Evolutionary conservation across 2,888 invertebrate species (phyloP), one percentile per base, ranked within the genome.

Genomic region (Mechanitis messenoides): DNA sequence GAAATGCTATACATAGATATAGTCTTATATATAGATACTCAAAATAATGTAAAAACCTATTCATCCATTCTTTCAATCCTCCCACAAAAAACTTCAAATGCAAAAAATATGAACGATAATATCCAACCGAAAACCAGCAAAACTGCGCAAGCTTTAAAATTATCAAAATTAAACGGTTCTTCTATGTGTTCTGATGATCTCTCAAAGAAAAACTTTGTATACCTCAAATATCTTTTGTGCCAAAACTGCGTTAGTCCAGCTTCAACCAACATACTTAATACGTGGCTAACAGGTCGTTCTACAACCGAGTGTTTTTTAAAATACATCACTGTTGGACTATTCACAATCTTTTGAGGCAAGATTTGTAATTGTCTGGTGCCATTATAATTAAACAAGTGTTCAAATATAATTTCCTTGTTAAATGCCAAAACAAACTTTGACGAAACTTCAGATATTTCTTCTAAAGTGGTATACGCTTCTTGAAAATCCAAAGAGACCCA

Each of bases 271-370:
- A 67, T 68, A 50, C 73, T 74, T 59, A 84, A 64, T 35, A 77
- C 61, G 31, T 68, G 66, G 60, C 68, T 78, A 1, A 83, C 57
- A 2, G 80, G 75, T 7, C 61, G 45, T 3, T 71, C 65, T 4
- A 83, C 57, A 0, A 79, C 75, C 3, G 81, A 80, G 69, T 72
- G 74, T 56, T 76, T 81, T 56, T 68, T 81, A 38, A 78, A 79
- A 69, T 77, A 83, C 55, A 85, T 73, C 9, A 80, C 84, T 1
- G 75, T 75, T 3, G 84, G 84, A 67, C 79, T 83, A 53, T 76
- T 80, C 0, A 81, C 72, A 56, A 84, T 81, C 59, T 83, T 83
- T 20, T 78, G 69, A 1, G 82, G 79, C 57, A 85, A 70, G 33
- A 84, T 79, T 65, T 84, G 81, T 45, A 84, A 46, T 9, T 65